Base-by-base conservation (phyloP, 2,797 vertebrate genomes). In the Cheirogaleus major region DNA sequence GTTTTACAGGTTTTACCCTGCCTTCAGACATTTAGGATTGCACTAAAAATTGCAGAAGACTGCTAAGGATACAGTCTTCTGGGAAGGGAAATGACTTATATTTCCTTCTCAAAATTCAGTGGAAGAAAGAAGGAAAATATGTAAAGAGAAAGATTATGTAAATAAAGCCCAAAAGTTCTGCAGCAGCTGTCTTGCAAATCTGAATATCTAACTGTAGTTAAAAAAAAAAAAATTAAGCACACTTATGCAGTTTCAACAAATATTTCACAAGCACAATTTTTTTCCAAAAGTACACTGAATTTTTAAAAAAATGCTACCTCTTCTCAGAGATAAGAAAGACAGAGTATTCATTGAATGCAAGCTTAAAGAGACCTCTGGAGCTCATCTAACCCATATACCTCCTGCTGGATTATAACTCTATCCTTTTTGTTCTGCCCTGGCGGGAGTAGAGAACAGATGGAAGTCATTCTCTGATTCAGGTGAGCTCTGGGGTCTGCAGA, bases 361-460 rank as follows among this genome's bases (percentile, higher is more conserved):
- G 85, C 79, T 95, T 95, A 91, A 91, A 91, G 79, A 80, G 84
- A 70, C 88, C 86, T 97, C 75, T 86, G 63, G 88, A 95, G 69
- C 86, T 95, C 95, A 94, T 87, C 75, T 73, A 96, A 96, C 90
- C 85, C 88, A 72, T 92, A 97, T 89, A 70, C 84, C 92, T 95
- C 93, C 92, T 88, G 41, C 95, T 96, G 91, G 23, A 88, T 93
- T 92, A 84, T 48, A 95, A 91, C 75, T 78, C n/a, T 9, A 1
- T 20, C 23, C 76, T 35, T 95, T 93, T 84, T 94, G 95, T 93
- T 96, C 93, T 96, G 84, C 43, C 72, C 69, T n/a, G 38, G 75
- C 55, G 75, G 67, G 52, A 59, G 67, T 8, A 50, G 84, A 94
- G 86, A 96, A 96, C 55, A 89, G 91, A 95, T 59, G 72, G 91